These are phyloP conservation scores for Sycophila texana DNA, from an alignment of 2,888 invertebrate species.

Conservation along the genomic window DNA sequence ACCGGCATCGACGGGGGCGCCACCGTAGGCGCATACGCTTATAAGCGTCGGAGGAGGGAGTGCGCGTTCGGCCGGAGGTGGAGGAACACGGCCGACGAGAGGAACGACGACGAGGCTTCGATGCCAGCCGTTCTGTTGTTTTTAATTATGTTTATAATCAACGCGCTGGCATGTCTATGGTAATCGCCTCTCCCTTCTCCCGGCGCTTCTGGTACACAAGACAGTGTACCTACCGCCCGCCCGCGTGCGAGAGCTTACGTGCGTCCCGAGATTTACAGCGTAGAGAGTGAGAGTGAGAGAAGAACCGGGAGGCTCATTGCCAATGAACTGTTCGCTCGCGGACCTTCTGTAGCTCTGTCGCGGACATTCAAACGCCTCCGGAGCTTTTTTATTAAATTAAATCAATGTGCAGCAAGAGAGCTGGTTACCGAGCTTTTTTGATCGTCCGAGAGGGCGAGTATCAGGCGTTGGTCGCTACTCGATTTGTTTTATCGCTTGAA, in stretches of 20 bases:
- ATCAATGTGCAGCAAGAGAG: not conserved
- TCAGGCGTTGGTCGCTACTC: too few species aligned
- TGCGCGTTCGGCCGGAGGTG: conserved; percentile 31
- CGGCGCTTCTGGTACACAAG: not conserved
- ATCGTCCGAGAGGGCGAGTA: too few species aligned
- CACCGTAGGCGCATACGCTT: conserved; percentile 68
- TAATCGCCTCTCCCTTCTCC: conserved; percentile 61
- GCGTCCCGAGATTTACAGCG: conserved; percentile 47
- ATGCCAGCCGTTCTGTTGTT: conserved; percentile 65
- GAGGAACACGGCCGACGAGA: conserved; percentile 19
- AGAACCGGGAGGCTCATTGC: not conserved
- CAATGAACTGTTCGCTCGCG: conserved; percentile 12
- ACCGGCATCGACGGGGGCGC: conserved; percentile 71
- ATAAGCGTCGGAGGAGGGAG: conserved; percentile 57
- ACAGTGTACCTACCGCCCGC: conserved; percentile 18
- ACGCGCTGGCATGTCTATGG: conserved; percentile 72
- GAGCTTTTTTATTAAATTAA: conserved; percentile 22
- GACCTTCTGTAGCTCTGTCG: not conserved
- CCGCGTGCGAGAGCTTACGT: not conserved
- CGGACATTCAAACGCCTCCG: conserved; percentile 1
- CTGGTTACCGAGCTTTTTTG: not conserved
- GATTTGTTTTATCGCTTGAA: too few species aligned
- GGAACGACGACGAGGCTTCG: conserved; percentile 59
- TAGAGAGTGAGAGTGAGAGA: conserved; percentile 1
- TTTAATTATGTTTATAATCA: conserved; percentile 76